Percentiles rank a stretch among this genome's conserved stretches.
phyloP scores from a whole-genome alignment of 2,797 vertebrate genomes.

The Phalanger gymnotis region DNA sequence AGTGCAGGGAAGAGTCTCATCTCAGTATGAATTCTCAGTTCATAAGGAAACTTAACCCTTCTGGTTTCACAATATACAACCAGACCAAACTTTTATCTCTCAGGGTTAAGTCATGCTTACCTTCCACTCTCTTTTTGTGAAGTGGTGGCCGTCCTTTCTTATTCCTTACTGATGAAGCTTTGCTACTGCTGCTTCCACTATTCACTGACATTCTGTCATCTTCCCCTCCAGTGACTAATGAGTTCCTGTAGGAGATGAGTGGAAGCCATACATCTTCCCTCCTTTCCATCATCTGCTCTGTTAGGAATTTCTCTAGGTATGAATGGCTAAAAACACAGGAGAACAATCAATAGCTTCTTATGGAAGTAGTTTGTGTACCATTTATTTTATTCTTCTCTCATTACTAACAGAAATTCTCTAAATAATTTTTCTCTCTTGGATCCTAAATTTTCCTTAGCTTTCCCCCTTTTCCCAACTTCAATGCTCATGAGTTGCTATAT shows the following conservation, averaged over 20 bases:
- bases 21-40: conserved; percentile 34
- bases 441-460: neutral
- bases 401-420: neutral
- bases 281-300: conserved; percentile 98
- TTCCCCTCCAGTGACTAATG: conserved; percentile 95
- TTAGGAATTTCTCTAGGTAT: conserved; percentile 98
- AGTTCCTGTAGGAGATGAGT: conserved; percentile 98
- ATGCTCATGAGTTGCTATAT: neutral
- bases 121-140: conserved; percentile 94
- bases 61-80: conserved; percentile 7
- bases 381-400: conserved; percentile 24
- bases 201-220: conserved; percentile 97
- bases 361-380: neutral
- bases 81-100: neutral
- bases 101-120: conserved; percentile 73
- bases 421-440: neutral
- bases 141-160: conserved; percentile 96
- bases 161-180: conserved; percentile 95
- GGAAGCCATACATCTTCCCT: conserved; percentile 99
- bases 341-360: conserved; percentile 47
- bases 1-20: neutral
- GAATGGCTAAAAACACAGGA: conserved; percentile 89
- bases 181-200: conserved; percentile 94
- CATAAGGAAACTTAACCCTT: neutral
- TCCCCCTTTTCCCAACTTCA: neutral